Evolutionary conservation across 2,888 invertebrate species (phyloP), one percentile per base, ranked within the genome.

Genomic region (Acanthosepion lycidas): DNA sequence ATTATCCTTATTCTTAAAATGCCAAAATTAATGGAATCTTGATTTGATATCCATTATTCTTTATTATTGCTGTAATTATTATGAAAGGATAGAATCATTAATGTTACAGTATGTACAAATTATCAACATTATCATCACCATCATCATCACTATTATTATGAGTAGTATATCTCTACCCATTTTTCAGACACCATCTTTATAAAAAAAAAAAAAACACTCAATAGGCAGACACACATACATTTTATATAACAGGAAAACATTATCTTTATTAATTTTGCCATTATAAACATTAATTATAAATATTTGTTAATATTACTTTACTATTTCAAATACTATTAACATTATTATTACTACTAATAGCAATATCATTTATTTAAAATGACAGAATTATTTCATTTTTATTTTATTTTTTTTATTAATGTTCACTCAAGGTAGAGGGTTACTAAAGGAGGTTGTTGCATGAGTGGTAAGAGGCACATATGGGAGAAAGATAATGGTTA

Each of bases 1-100:
- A n/a, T 78, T 33, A 78, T 78, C 78, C n/a, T 78, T 78, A 78
- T 78, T 78, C 78, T 78, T 78, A 78, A 78, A 78, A 78, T 78
- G 78, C 78, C 78, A 78, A 78, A 78, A 78, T 78, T 78, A 78
- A 78, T 78, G 78, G 78, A 78, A 78, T 78, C 78, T n/a, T 78
- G n/a, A 78, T 78, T 78, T 78, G n/a, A 78, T 78, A n/a, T 78
- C 78, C 78, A 78, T 78, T 78, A 78, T 78, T 78, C 78, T 78
- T 78, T 78, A 78, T 78, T 78, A 78, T 78, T 78, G 78, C 78
- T 15, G 33, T 78, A 78, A 78, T 78, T 78, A 78, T n/a, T n/a
- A n/a, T 78, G 78, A 78, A 78, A 78, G 78, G n/a, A n/a, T 78
- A n/a, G 78, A 78, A 78, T 78, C 78, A 78, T 78, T 78, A 78